Conservation (phyloP, 2,113 vertebrate genomes). For the Leucopternis melanops region DNA sequence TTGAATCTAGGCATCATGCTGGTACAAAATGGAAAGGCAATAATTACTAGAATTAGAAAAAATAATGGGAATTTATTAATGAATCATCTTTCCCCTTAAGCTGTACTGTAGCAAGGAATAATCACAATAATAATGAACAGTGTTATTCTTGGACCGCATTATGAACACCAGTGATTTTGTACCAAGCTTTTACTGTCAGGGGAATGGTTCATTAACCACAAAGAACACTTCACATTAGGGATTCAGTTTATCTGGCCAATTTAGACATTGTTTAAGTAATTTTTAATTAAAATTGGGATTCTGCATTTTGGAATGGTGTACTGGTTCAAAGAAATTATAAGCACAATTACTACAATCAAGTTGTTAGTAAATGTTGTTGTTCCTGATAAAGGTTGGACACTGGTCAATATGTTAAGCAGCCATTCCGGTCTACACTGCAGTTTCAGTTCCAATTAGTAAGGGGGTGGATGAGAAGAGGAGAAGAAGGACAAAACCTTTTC, state of each 20-base stretch:
- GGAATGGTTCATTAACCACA: slow-evolving; percentile 42
- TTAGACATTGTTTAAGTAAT: slow-evolving; percentile 43
- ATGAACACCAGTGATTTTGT: slow-evolving; percentile 35
- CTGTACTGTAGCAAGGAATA: slow-evolving; percentile 1
- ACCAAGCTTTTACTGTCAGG: neutral
- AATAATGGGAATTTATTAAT: slow-evolving; percentile 63
- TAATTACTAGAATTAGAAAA: slow-evolving; percentile 67
- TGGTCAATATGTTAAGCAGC: neutral
- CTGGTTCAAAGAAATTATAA: neutral
- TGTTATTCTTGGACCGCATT: slow-evolving; percentile 18
- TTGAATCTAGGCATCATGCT: slow-evolving; percentile 22
- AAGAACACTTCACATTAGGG: slow-evolving; percentile 24
- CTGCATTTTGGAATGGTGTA: neutral
- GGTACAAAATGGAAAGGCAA: slow-evolving; percentile 12
- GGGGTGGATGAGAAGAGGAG: neutral
- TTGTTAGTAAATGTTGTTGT: neutral
- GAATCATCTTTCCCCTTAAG: slow-evolving; percentile 28
- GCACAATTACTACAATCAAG: neutral
- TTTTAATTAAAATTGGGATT: slow-evolving; percentile 54
- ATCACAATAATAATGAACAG: slow-evolving; percentile 40
- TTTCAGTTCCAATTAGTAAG: neutral
- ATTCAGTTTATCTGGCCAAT: slow-evolving; percentile 48
- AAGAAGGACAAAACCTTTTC: neutral
- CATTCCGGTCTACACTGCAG: neutral
- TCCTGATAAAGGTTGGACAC: neutral